Conservation (phyloP, 2,797 vertebrate genomes). For the Gallinago stenura region DNA sequence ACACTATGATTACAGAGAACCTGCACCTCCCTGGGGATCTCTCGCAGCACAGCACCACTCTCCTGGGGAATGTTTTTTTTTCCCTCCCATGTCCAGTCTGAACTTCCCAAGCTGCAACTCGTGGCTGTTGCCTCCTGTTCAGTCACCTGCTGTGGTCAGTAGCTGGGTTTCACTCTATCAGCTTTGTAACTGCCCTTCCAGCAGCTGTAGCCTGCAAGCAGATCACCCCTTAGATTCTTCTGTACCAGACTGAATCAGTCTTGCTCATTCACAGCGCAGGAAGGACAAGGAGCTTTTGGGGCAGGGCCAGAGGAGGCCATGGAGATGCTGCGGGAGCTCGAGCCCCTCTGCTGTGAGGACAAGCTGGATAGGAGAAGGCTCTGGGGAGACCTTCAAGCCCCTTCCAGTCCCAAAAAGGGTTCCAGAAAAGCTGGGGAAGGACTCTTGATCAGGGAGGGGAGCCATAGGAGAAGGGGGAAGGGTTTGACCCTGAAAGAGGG, state of each 20-base stretch:
- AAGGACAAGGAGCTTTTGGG: neutral
- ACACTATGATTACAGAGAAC: neutral
- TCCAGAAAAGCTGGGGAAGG: neutral
- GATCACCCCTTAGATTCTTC: neutral
- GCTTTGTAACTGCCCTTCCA: neutral
- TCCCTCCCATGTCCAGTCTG: neutral
- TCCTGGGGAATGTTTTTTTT: neutral
- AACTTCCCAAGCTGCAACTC: neutral
- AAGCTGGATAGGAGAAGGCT: neutral
- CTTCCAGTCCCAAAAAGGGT: neutral
- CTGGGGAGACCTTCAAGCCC: neutral
- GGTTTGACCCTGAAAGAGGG: neutral
- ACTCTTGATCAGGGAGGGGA: neutral
- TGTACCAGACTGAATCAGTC: neutral
- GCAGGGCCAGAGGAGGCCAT: neutral
- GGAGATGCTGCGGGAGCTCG: neutral
- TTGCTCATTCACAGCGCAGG: accelerated
- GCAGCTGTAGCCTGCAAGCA: neutral
- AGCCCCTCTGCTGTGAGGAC: neutral
- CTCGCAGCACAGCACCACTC: neutral
- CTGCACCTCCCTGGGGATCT: no score
- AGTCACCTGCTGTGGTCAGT: neutral
- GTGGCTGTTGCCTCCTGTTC: neutral
- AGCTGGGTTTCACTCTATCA: neutral
- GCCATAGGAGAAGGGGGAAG: neutral